phyloP scores from a whole-genome alignment of 2,797 vertebrate species.

The Toxotes lorentzi region DNA sequence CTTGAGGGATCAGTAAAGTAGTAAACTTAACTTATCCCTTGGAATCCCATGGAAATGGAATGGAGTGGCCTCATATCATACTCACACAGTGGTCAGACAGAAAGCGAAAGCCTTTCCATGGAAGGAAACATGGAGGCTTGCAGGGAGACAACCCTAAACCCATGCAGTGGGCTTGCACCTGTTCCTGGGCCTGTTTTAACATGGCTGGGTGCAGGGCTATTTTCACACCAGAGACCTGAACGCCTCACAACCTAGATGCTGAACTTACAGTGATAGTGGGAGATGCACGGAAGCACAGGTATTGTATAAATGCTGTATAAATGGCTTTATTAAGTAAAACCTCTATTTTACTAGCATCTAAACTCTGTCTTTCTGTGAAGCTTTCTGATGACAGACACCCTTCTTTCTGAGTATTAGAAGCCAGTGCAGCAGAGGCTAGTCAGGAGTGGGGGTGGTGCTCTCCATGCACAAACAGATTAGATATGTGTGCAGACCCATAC shows the following conservation, averaged over 20 bases:
- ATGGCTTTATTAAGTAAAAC: constrained; percentile 5
- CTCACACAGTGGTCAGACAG: constrained; percentile 14
- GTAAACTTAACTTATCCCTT: constrained; percentile 25
- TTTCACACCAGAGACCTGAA: constrained; percentile 12
- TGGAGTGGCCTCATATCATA: constrained; percentile 12
- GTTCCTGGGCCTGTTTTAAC: neutral
- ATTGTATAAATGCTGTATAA: neutral
- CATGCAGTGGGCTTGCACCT: constrained; percentile 2
- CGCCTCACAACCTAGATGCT: neutral
- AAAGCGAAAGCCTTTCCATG: constrained; percentile 13
- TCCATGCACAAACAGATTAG: constrained; percentile 35
- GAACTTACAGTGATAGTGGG: neutral
- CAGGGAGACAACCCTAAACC: constrained; percentile 9
- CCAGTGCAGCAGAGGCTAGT: constrained; percentile 7
- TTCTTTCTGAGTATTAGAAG: neutral
- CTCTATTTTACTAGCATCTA: neutral
- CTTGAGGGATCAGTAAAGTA: too few species aligned
- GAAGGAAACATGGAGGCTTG: constrained; percentile 24
- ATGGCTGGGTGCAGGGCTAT: neutral
- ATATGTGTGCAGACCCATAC: constrained; percentile 39
- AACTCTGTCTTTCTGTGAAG: neutral
- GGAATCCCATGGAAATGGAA: constrained; percentile 48
- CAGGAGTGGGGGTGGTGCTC: constrained; percentile 18
- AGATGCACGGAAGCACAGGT: neutral
- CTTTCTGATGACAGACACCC: constrained; percentile 8